These are phyloP conservation scores for Aphelenchoides besseyi DNA, from an alignment of 1,140 invertebrate genomes.

Conservation along the genomic window DNA sequence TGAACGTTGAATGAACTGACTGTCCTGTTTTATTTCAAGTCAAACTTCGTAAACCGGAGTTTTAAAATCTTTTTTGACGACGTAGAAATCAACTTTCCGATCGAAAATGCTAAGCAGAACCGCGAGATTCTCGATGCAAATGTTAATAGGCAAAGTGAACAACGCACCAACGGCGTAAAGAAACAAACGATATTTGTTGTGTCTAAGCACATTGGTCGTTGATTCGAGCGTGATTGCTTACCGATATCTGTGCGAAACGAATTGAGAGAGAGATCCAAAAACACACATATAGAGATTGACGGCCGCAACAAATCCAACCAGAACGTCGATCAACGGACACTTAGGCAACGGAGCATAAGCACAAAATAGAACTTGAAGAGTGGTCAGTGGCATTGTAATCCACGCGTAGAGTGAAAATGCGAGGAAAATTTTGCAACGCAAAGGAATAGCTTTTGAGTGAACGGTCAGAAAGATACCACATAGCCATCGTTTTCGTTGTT, in stretches of 20 bases:
- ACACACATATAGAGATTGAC: conserved; percentile 62
- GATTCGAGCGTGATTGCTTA: neutral
- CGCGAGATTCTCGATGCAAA: conserved; percentile 61
- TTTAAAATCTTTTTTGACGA: conserved; percentile 39
- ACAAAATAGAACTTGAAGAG: conserved; percentile 54
- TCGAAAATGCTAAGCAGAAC: conserved; percentile 59
- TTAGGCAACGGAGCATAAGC: conserved; percentile 54
- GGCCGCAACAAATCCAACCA: conserved; percentile 59
- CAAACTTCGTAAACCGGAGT: too few relatives aligned
- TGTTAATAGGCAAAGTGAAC: conserved; percentile 59
- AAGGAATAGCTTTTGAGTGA: conserved; percentile 80
- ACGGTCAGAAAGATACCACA: conserved; percentile 91
- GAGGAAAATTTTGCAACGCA: conserved; percentile 69
- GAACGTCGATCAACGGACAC: conserved; percentile 49
- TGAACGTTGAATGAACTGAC: too few relatives aligned
- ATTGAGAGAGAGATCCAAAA: conserved; percentile 61
- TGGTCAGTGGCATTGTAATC: conserved; percentile 77
- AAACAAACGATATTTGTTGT: conserved; percentile 43
- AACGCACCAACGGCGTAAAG: conserved; percentile 56
- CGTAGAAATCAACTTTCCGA: conserved; percentile 57
- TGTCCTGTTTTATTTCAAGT: too few relatives aligned
- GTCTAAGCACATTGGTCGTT: conserved; percentile 36
- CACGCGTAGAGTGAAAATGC: conserved; percentile 87
- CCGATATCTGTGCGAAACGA: conserved; percentile 62
- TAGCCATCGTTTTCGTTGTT: conserved; percentile 91